These are phyloP conservation scores for Oscheius sp. DNA, from an alignment of 2,888 invertebrate species.

Conservation along the genomic window DNA sequence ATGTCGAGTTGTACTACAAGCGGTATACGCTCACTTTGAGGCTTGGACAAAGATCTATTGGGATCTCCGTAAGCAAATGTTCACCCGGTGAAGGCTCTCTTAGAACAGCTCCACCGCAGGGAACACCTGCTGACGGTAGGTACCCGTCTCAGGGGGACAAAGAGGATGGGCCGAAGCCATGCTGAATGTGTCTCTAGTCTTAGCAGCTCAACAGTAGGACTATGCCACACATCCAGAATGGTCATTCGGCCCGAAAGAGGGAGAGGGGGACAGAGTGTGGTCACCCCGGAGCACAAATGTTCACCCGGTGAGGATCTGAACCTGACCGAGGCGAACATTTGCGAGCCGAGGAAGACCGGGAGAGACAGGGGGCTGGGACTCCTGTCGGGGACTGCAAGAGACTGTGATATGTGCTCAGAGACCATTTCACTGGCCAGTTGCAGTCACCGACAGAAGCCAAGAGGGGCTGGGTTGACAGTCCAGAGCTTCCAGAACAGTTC, in stretches of 20 bases:
- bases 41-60: not conserved
- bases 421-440: slow-evolving; percentile 19
- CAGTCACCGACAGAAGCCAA: slow-evolving; percentile 20
- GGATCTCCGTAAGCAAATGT: slow-evolving; percentile 35
- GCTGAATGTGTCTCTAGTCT: slow-evolving; percentile 66
- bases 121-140: slow-evolving; percentile 23
- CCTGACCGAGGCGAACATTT: slow-evolving; percentile 17
- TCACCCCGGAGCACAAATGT: slow-evolving; percentile 32
- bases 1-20: too few relatives aligned
- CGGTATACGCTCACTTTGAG: too few relatives aligned
- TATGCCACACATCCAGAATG: slow-evolving; percentile 53
- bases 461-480: slow-evolving; percentile 10
- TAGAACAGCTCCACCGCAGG: slow-evolving; percentile 17
- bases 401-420: slow-evolving; percentile 26
- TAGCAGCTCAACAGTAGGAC: slow-evolving; percentile 47
- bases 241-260: not conserved
- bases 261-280: not conserved
- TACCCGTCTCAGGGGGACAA: slow-evolving; percentile 6
- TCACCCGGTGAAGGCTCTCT: slow-evolving; percentile 37
- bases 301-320: slow-evolving; percentile 26
- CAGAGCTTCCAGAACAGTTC: not conserved
- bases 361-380: not conserved
- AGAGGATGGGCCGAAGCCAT: slow-evolving; percentile 38
- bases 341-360: not conserved
- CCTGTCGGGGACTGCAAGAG: slow-evolving; percentile 30